Conservation (phyloP, 1,140 invertebrate species). For the Drosophila arawakana region DNA sequence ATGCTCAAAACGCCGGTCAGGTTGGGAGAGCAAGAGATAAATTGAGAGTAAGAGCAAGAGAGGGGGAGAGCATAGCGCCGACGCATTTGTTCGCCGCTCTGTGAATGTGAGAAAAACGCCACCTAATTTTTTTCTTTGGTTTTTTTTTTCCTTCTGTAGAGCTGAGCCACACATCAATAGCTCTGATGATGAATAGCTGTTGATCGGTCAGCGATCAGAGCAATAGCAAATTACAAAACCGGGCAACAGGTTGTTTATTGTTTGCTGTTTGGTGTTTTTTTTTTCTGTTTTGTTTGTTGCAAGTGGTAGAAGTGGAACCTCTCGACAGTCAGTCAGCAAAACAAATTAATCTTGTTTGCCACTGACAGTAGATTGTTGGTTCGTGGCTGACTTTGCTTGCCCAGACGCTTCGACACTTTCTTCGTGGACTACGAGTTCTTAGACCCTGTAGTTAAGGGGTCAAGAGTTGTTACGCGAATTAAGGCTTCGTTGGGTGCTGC, state of each 20-base stretch:
- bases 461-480: too few species aligned
- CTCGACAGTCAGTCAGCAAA: slow-evolving; percentile 51
- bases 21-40: slow-evolving; percentile 21
- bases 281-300: neutral
- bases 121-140: slow-evolving; percentile 58
- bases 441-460: neutral
- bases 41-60: too few species aligned
- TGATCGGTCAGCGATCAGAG: slow-evolving; percentile 48
- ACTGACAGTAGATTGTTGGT: slow-evolving; percentile 53
- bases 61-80: slow-evolving; percentile 10
- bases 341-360: slow-evolving; percentile 79
- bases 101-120: slow-evolving; percentile 76
- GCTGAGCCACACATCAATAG: neutral
- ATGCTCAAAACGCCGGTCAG: slow-evolving; percentile 69
- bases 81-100: neutral
- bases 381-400: slow-evolving; percentile 11
- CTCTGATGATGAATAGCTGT: slow-evolving; percentile 65
- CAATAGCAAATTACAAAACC: slow-evolving; percentile 68
- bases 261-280: slow-evolving; percentile 41
- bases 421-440: slow-evolving; percentile 30
- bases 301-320: slow-evolving; percentile 19
- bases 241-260: slow-evolving; percentile 69
- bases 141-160: neutral
- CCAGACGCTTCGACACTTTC: slow-evolving; percentile 54
- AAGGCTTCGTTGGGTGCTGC: too few species aligned